Conservation (phyloP, 92 coral and sea anemone genomes). For the Epizoanthus rinbou region DNA sequence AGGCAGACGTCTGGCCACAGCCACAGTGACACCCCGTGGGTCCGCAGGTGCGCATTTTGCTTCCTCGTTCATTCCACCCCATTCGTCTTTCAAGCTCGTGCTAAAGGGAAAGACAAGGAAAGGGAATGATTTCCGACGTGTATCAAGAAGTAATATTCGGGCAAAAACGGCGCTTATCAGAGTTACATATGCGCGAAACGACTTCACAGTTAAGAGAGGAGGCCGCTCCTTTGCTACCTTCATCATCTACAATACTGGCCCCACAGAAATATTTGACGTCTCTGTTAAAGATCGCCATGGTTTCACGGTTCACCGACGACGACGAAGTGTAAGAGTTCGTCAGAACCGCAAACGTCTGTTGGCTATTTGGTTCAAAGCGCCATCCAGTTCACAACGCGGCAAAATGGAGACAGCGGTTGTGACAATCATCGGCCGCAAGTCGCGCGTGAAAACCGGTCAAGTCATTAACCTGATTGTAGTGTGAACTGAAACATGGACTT, state of each 20-base stretch:
- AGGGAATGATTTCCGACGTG: conserved; percentile 68
- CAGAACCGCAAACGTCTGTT: conserved; percentile 56
- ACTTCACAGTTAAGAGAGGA: conserved; percentile 68
- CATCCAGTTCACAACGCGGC: conserved; percentile 55
- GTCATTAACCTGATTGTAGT: conserved; percentile 57
- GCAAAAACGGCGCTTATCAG: conserved; percentile 69
- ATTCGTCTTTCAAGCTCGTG: conserved; percentile 60
- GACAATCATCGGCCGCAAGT: conserved; percentile 56
- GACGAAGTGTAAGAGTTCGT: conserved; percentile 43
- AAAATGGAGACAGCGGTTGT: conserved; percentile 57
- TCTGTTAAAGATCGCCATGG: conserved; percentile 68
- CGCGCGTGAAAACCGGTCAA: conserved; percentile 46
- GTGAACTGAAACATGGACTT: conserved; percentile 12
- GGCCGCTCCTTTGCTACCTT: conserved; percentile 64
- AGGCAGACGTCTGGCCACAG: conserved; percentile 36
- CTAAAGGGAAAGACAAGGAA: conserved; percentile 74
- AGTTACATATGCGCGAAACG: conserved; percentile 69
- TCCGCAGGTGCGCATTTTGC: conserved; percentile 65
- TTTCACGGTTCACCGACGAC: conserved; percentile 51
- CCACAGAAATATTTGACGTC: conserved; percentile 70
- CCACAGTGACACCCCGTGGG: conserved; percentile 59
- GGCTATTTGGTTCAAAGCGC: conserved; percentile 62
- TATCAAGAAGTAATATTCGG: conserved; percentile 53
- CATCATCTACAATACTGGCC: conserved; percentile 72
- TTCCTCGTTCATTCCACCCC: conserved; percentile 75